A percentile compares a stretch with the other conserved stretches of the same genome.
Conservation (phyloP, 2,888 invertebrate species). For the Lochmaea capreae region DNA sequence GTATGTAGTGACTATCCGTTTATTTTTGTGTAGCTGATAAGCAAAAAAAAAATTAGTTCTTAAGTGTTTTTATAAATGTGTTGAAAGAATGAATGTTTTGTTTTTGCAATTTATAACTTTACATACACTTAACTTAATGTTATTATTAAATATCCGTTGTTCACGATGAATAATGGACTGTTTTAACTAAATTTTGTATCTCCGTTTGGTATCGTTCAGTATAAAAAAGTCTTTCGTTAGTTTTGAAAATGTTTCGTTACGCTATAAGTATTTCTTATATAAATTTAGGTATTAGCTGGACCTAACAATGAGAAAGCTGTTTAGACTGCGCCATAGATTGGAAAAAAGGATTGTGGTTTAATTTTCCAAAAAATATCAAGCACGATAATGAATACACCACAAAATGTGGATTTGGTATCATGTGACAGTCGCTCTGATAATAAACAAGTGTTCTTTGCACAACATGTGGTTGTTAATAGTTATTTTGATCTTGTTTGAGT, state of each 20-base stretch:
- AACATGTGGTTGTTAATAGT: too few relatives aligned
- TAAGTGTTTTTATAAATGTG: slow-evolving; percentile 52
- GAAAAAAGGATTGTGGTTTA: too few relatives aligned
- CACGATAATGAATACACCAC: too few relatives aligned
- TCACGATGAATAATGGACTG: slow-evolving; percentile 9
- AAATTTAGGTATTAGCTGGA: neutral
- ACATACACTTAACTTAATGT: slow-evolving; percentile 22
- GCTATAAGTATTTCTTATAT: neutral
- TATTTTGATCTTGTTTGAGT: too few relatives aligned
- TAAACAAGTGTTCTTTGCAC: too few relatives aligned
- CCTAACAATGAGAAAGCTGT: neutral
- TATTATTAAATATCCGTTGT: slow-evolving; percentile 22
- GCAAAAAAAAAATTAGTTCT: slow-evolving; percentile 42
- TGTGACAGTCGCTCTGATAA: too few relatives aligned
- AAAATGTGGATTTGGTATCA: too few relatives aligned
- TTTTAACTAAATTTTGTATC: slow-evolving; percentile 13
- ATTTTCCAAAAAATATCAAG: too few relatives aligned
- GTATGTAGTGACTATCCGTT: slow-evolving; percentile 30
- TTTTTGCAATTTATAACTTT: slow-evolving; percentile 39
- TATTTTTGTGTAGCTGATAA: slow-evolving; percentile 30
- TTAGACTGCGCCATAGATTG: neutral
- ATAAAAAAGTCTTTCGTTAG: neutral
- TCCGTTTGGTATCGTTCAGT: neutral
- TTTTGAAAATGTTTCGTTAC: neutral
- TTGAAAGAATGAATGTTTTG: slow-evolving; percentile 48